These are phyloP conservation scores for Hyles vespertilio DNA, from an alignment of 1,140 invertebrate genomes.

Conservation along the genomic window DNA sequence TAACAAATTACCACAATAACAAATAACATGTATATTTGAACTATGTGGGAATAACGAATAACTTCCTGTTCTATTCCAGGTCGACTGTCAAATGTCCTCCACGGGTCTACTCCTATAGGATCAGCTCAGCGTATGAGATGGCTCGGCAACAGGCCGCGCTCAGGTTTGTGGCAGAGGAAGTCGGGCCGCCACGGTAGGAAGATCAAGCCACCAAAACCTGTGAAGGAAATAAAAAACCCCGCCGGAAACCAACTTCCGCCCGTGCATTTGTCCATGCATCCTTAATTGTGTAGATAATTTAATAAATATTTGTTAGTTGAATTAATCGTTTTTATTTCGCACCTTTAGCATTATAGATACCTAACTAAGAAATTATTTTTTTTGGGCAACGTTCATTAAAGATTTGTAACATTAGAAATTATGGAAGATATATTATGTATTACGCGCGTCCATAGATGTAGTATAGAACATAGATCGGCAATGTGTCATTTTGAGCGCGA, in stretches of 20 bases:
- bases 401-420: too few relatives aligned
- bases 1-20: too few relatives aligned
- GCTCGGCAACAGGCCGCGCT: constrained; percentile 91
- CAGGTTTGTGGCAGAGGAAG: constrained; percentile 96
- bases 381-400: too few relatives aligned
- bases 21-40: too few relatives aligned
- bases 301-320: constrained; percentile 1
- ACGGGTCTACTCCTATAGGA: constrained; percentile 85
- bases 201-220: constrained; percentile 78
- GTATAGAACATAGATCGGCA: too few relatives aligned
- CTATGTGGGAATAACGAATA: too few relatives aligned
- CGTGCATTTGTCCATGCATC: constrained; percentile 45
- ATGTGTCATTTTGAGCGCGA: too few relatives aligned
- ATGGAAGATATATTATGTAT: too few relatives aligned
- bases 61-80: constrained; percentile 68
- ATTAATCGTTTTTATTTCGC: not conserved
- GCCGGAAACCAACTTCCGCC: constrained; percentile 22
- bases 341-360: too few relatives aligned
- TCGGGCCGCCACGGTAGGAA: constrained; percentile 92
- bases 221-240: constrained; percentile 44
- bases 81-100: constrained; percentile 88
- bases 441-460: too few relatives aligned
- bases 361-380: too few relatives aligned
- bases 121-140: constrained; percentile 88
- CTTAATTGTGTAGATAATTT: constrained; percentile 21